These are phyloP conservation scores for Popillia japonica DNA, from an alignment of 1,140 invertebrate genomes.

Conservation along the genomic window DNA sequence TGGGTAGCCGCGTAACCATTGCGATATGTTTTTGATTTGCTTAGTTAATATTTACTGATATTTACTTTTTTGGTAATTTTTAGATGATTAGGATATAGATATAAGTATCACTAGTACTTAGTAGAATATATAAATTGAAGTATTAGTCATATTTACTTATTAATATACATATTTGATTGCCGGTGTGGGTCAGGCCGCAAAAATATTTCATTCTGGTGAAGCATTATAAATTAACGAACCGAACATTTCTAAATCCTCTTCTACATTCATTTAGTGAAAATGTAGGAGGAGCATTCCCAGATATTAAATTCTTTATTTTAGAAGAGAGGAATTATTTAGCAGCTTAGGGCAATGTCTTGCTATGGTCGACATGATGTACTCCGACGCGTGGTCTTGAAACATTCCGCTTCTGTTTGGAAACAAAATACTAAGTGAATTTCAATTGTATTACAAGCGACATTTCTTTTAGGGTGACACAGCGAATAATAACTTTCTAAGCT, in stretches of 20 bases:
- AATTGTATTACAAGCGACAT: background rate
- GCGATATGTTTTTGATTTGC: too few species aligned
- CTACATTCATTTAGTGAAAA: background rate
- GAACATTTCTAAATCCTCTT: background rate
- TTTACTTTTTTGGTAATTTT: too few species aligned
- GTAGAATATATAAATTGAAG: background rate
- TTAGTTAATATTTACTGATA: too few species aligned
- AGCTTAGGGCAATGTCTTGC: background rate
- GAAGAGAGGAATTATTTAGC: background rate
- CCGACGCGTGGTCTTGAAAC: background rate
- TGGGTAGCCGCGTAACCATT: too few species aligned
- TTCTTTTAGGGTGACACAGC: background rate
- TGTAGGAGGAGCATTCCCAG: background rate
- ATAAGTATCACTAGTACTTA: too few species aligned
- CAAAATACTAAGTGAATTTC: constrained; percentile 15
- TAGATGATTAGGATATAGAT: too few species aligned
- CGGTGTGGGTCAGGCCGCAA: background rate
- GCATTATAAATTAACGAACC: background rate
- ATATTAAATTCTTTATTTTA: background rate
- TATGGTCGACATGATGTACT: background rate
- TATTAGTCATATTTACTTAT: background rate
- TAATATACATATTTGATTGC: background rate
- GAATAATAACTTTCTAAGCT: too few species aligned
- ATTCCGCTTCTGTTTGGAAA: background rate
- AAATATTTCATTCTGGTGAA: background rate